These are phyloP conservation scores for Cardiocondyla obscurior DNA, from an alignment of 1,140 invertebrate genomes.

Conservation along the genomic window DNA sequence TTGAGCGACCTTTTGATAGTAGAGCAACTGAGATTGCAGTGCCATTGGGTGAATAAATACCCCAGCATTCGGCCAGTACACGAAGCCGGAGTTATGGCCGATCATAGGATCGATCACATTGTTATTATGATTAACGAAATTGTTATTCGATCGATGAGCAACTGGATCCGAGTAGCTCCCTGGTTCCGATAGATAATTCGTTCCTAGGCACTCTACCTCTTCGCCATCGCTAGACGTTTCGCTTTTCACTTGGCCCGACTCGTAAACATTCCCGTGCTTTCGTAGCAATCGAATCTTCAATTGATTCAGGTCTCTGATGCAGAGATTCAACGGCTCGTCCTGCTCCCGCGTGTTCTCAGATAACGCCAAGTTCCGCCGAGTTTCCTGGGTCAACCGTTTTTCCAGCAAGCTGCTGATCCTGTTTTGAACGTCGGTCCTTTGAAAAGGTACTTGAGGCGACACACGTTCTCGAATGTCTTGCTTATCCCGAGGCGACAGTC, in stretches of 20 bases:
- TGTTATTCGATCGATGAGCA: constrained; percentile 59
- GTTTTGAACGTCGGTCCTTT: constrained; percentile 87
- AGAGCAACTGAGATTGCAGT: constrained; percentile 88
- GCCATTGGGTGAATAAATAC: constrained; percentile 90
- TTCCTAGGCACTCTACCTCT: constrained; percentile 85
- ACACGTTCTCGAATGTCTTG: constrained; percentile 56
- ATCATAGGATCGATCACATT: constrained; percentile 67
- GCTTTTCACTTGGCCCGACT: constrained; percentile 84
- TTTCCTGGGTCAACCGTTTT: constrained; percentile 88
- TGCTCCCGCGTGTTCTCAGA: constrained; percentile 80
- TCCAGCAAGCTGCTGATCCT: constrained; percentile 88
- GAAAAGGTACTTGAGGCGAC: constrained; percentile 76
- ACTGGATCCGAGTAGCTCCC: not conserved
- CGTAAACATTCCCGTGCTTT: constrained; percentile 86
- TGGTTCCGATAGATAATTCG: constrained; percentile 67
- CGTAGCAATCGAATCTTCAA: constrained; percentile 86
- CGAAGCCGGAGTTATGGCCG: constrained; percentile 80
- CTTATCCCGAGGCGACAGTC: constrained; percentile 65
- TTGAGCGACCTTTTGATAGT: constrained; percentile 89
- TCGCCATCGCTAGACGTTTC: constrained; percentile 84
- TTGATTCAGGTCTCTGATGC: constrained; percentile 89
- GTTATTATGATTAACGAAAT: constrained; percentile 61
- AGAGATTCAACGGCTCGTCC: constrained; percentile 93
- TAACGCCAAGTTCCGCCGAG: constrained; percentile 75
- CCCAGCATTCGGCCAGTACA: constrained; percentile 89